Evolutionary conservation across 2,888 invertebrate genomes (phyloP).

Genomic region (Stomorhina lunata): DNA sequence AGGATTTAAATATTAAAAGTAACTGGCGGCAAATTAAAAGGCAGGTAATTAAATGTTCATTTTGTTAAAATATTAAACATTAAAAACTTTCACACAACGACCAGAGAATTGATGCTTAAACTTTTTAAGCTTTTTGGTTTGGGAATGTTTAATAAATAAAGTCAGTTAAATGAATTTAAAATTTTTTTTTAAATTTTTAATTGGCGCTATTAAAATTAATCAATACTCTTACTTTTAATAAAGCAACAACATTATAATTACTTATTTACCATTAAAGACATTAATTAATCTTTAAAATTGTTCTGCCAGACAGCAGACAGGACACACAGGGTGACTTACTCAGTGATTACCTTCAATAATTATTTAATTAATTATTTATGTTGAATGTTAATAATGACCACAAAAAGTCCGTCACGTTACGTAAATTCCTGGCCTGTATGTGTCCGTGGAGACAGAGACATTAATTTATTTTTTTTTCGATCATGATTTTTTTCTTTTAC

Average conservation of each 20-base stretch:
- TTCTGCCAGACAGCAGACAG: neutral
- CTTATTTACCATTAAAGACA: constrained; percentile 35
- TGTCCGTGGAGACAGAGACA: neutral
- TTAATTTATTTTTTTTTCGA: too few relatives aligned
- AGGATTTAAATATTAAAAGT: neutral
- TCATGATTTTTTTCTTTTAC: too few relatives aligned
- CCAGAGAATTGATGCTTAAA: neutral
- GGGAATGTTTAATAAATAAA: neutral
- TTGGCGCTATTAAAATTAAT: constrained; percentile 23
- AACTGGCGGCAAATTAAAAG: constrained; percentile 27
- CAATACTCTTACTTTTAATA: neutral
- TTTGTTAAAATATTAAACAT: constrained; percentile 17
- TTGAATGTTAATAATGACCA: constrained; percentile 12
- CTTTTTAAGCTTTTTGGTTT: neutral
- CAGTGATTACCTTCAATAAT: neutral
- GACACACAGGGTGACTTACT: constrained; percentile 22
- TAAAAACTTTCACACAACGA: neutral
- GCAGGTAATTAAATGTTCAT: constrained; percentile 56
- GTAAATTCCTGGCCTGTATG: neutral
- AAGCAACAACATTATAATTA: neutral
- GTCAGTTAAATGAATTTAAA: constrained; percentile 8
- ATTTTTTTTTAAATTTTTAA: constrained; percentile 3
- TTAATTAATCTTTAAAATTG: constrained; percentile 58
- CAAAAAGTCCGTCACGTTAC: neutral
- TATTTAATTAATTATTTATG: constrained; percentile 25